Base-by-base conservation (phyloP, 1,140 invertebrate species). In the Drosophila trapezifrons region DNA sequence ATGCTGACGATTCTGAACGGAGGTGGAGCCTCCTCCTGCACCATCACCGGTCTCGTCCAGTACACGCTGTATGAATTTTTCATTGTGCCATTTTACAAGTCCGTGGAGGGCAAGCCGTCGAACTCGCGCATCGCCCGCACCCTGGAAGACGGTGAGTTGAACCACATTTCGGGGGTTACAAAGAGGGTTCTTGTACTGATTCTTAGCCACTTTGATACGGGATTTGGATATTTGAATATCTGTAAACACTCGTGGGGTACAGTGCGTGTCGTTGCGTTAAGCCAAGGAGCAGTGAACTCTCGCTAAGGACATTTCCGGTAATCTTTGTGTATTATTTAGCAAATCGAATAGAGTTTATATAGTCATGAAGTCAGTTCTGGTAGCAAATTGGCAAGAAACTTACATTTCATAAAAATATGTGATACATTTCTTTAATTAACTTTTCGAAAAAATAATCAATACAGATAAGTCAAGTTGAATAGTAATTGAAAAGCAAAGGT, bases 1-100 rank as follows among this genome's bases (percentile, higher is more conserved):
- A 95, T 95, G 94, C 82, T 95, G 64, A 94, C 94, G 37, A 93
- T 95, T 59, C 82, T 95, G 72, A 93, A 94, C 92, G 92, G 95
- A 65, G 93, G 95, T 91, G 93, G 94, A 86, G 92, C 95, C 83
- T 94, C 95, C 79, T 93, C 95, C 87, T 94, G 96, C 91, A 93
- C 95, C 76, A 91, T 97, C 25, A 95, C 94, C 49, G 95, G 95
- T 27, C 93, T 97, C 57, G 92, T 94, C 57, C 94, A 96, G 72
- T 96, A 95, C 91, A 94, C 94, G 22, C 93, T 94, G 52, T 97
- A 96, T 92, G 94, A 96, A 92, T 95, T 97, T 91, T 96, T 97
- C 91, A 92, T 96, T 43, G 94, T 96, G 84, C 96, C 96, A 22
- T 96, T 95, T 90, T 96, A 95, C 91, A 96, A 96, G 90, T 95